Evolutionary conservation across 2,888 invertebrate species (phyloP).

Genomic region (Periphyllus acericola): DNA sequence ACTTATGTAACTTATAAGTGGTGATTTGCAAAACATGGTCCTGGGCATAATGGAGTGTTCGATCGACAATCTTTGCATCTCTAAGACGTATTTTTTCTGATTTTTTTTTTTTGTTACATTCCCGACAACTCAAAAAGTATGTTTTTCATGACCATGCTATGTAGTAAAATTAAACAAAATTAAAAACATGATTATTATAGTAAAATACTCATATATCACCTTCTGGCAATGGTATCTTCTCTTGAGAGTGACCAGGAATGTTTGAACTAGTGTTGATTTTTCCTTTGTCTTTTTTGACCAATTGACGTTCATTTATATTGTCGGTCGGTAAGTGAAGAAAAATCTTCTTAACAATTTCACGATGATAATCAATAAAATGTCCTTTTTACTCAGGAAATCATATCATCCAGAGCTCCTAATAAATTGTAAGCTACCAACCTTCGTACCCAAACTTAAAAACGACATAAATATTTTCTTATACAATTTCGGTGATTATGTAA

Average conservation of each 20-base stretch:
- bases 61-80: slow-evolving; percentile 35
- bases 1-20: not conserved
- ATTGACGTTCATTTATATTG: not conserved
- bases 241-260: slow-evolving; percentile 12
- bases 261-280: not conserved
- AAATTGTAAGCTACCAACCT: too few relatives aligned
- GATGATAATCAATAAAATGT: too few relatives aligned
- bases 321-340: too few relatives aligned
- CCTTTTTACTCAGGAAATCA: too few relatives aligned
- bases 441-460: not conserved
- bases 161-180: slow-evolving; percentile 15
- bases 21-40: slow-evolving; percentile 15
- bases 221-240: slow-evolving; percentile 17
- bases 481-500: not conserved
- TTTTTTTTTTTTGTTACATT: slow-evolving; percentile 30
- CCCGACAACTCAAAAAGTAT: slow-evolving; percentile 24
- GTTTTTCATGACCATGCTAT: slow-evolving; percentile 25
- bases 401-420: too few relatives aligned
- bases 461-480: not conserved
- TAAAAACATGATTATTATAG: not conserved
- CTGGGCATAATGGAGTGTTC: slow-evolving; percentile 32
- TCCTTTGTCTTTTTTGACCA: slow-evolving; percentile 12
- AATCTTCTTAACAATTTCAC: too few relatives aligned
- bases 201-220: not conserved
- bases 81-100: slow-evolving; percentile 36